phyloP scores from a whole-genome alignment of 2,888 invertebrate species.

The Sepiola atlantica region DNA sequence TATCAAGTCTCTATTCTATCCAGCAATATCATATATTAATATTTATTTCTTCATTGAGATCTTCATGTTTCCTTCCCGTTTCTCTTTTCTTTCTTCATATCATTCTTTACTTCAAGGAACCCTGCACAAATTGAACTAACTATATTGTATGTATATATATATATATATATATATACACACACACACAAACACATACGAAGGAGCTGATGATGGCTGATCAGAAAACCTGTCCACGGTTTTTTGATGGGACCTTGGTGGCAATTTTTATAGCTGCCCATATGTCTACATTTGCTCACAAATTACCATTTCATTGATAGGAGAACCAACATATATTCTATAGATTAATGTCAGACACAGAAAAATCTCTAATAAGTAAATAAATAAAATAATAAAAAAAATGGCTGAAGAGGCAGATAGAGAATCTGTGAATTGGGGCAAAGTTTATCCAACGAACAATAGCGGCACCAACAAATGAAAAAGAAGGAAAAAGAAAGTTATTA shows the following conservation, averaged over 20 bases:
- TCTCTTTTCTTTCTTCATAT: not conserved
- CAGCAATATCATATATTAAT: not conserved
- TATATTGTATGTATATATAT: not conserved
- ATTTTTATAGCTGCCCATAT: slow-evolving; percentile 8
- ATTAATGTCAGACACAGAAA: not conserved
- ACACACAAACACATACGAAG: no score
- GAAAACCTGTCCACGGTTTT: not conserved
- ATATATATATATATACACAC: no score
- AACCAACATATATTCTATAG: not conserved
- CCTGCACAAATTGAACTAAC: not conserved
- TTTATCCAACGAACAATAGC: not conserved
- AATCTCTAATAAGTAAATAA: not conserved
- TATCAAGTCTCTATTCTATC: not conserved
- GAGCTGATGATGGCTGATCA: not conserved
- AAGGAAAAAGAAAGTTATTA: slow-evolving; percentile 19
- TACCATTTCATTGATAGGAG: not conserved
- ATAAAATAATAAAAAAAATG: no score
- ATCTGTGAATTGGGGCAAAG: slow-evolving; percentile 32
- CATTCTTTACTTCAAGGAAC: slow-evolving; percentile 32
- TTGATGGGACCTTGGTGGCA: not conserved
- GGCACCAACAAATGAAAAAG: not conserved
- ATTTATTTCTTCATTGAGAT: not conserved
- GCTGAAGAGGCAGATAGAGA: not conserved
- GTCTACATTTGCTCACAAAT: slow-evolving; percentile 32
- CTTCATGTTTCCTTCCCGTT: not conserved